These are phyloP conservation scores for Geophilus truncorum DNA, from an alignment of 2,888 invertebrate species.

Conservation along the genomic window DNA sequence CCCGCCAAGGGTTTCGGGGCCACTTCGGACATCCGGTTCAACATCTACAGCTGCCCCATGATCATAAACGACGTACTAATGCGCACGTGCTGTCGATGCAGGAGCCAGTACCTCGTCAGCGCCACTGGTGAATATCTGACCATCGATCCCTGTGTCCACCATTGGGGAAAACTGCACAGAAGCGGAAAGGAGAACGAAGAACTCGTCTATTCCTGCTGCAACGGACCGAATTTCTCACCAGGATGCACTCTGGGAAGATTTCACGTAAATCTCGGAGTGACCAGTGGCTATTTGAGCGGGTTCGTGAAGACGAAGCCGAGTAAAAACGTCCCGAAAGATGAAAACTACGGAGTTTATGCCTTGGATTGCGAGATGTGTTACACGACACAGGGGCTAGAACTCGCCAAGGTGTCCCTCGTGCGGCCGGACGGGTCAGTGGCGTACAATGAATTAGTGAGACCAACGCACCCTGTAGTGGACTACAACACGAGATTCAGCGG, in stretches of 20 bases:
- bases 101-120: not conserved
- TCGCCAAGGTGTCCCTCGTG: conserved; percentile 41
- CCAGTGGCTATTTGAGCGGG: conserved; percentile 61
- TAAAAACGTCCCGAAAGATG: conserved; percentile 47
- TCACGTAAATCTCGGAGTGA: conserved; percentile 74
- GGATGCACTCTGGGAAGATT: conserved; percentile 63
- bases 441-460: conserved; percentile 41
- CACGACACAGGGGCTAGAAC: conserved; percentile 41
- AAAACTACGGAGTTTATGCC: conserved; percentile 43
- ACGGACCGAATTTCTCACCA: conserved; percentile 51
- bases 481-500: conserved; percentile 49
- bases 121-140: not conserved
- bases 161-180: not conserved
- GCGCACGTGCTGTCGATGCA: not conserved
- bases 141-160: not conserved
- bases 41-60: too few relatives aligned
- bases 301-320: conserved; percentile 58
- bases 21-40: not conserved
- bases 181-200: not conserved
- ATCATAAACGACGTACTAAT: too few relatives aligned
- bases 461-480: conserved; percentile 40
- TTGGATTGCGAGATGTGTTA: conserved; percentile 44
- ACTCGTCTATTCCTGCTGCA: conserved; percentile 56
- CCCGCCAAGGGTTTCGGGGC: not conserved
- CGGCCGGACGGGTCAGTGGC: conserved; percentile 38